A percentile compares a stretch with the other conserved stretches of the same genome.
phyloP scores from a whole-genome alignment of 1,140 invertebrate species.

The Scaptomyza montana region DNA sequence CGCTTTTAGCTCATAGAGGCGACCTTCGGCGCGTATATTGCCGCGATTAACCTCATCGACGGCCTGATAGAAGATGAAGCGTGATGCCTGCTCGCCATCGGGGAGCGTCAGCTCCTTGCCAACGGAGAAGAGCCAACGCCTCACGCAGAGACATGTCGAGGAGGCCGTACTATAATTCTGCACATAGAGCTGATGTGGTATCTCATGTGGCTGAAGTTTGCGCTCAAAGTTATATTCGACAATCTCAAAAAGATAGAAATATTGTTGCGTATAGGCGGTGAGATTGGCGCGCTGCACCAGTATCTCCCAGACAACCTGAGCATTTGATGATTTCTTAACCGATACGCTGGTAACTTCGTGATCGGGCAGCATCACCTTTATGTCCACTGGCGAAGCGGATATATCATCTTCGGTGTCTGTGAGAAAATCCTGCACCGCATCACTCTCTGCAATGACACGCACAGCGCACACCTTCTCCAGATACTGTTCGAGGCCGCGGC shows the following conservation, averaged over 20 bases:
- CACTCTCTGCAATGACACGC: slow-evolving; percentile 98
- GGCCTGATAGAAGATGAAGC: slow-evolving; percentile 93
- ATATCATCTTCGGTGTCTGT: slow-evolving; percentile 95
- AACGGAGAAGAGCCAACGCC: slow-evolving; percentile 97
- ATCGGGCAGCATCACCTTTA: slow-evolving; percentile 94
- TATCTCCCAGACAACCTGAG: slow-evolving; percentile 95
- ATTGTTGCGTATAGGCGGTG: slow-evolving; percentile 91
- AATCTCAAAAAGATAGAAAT: slow-evolving; percentile 99
- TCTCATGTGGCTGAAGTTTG: slow-evolving; percentile 96
- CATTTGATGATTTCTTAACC: slow-evolving; percentile 94
- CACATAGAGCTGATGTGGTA: slow-evolving; percentile 98
- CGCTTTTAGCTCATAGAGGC: slow-evolving; percentile 97
- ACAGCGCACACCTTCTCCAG: slow-evolving; percentile 99
- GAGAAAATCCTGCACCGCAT: slow-evolving; percentile 98
- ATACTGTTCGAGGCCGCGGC: slow-evolving; percentile 98
- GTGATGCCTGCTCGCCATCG: slow-evolving; percentile 86
- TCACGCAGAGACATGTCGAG: slow-evolving; percentile 95
- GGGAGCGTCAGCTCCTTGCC: slow-evolving; percentile 89
- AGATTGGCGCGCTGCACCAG: slow-evolving; percentile 95
- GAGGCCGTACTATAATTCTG: slow-evolving; percentile 99
- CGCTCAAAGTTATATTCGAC: slow-evolving; percentile 98
- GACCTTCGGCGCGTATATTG: slow-evolving; percentile 93
- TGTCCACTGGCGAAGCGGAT: slow-evolving; percentile 94
- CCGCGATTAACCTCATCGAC: slow-evolving; percentile 98
- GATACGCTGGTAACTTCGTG: slow-evolving; percentile 95